Percentiles rank a stretch among this genome's conserved stretches.
phyloP scores from a whole-genome alignment of 2,888 invertebrate genomes.

The Spilosoma lubricipeda region DNA sequence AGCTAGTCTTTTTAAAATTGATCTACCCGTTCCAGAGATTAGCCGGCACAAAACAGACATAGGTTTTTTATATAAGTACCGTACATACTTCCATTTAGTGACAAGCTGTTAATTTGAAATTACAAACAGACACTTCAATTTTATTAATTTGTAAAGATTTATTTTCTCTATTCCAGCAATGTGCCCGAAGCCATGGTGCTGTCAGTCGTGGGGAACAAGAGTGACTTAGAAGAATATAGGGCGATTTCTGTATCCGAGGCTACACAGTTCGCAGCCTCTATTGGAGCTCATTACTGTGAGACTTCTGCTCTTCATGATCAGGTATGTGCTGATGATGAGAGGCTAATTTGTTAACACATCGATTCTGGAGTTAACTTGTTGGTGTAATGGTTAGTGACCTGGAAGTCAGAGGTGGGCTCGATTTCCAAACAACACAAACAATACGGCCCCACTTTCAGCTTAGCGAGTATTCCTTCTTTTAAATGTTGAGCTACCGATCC shows the following conservation, averaged over 20 bases:
- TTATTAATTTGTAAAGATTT: neutral
- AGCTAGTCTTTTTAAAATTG: too few species aligned
- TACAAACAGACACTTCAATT: too few species aligned
- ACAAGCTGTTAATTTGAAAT: too few species aligned
- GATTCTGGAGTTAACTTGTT: too few species aligned
- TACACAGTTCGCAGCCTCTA: constrained; percentile 90
- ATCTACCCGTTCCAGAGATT: too few species aligned
- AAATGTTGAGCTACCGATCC: too few species aligned
- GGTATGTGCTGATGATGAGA: constrained; percentile 64
- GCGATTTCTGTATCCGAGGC: constrained; percentile 90
- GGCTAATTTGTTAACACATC: neutral
- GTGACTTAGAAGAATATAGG: constrained; percentile 89
- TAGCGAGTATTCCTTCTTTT: too few species aligned
- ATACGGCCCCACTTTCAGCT: too few species aligned
- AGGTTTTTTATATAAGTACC: too few species aligned
- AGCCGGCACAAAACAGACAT: too few species aligned
- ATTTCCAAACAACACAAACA: neutral
- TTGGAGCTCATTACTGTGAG: constrained; percentile 94
- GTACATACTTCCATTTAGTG: too few species aligned
- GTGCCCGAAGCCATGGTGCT: constrained; percentile 93
- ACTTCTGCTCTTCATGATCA: constrained; percentile 93
- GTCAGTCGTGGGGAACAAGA: constrained; percentile 94
- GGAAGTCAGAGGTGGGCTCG: neutral
- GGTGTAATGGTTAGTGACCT: too few species aligned
- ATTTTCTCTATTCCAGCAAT: constrained; percentile 81